Percentiles rank a stretch among this genome's conserved stretches.
These are phyloP conservation scores for Chalcis sispes DNA, from an alignment of 2,888 invertebrate genomes.

Conservation along the genomic window DNA sequence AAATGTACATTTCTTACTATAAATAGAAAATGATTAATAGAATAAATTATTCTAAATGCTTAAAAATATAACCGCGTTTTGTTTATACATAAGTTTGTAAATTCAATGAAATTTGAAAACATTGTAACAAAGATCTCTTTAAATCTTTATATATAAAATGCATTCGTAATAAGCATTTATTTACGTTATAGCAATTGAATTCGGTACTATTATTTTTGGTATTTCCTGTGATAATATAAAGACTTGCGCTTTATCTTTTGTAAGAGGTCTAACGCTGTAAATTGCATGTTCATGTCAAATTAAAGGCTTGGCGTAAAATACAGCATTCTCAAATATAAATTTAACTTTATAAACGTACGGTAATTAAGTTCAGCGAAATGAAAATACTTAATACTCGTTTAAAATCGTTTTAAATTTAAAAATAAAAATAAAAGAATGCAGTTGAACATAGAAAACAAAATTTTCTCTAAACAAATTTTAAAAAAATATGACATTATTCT, in stretches of 20 bases:
- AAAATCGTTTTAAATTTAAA: too few species aligned
- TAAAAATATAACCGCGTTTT: too few species aligned
- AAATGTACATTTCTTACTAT: too few species aligned
- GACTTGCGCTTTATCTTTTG: not conserved
- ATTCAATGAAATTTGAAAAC: too few species aligned
- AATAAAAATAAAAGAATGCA: too few species aligned
- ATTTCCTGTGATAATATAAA: slow-evolving; percentile 1
- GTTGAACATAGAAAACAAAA: too few species aligned
- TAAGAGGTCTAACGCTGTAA: not conserved
- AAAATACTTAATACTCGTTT: too few species aligned
- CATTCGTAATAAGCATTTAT: not conserved
- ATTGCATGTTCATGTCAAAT: not conserved
- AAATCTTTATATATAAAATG: not conserved
- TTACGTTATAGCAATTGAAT: slow-evolving; percentile 3
- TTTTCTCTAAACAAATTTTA: too few species aligned
- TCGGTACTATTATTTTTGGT: not conserved
- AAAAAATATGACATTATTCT: too few species aligned
- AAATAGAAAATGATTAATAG: too few species aligned
- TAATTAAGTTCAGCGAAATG: not conserved
- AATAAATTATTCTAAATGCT: too few species aligned
- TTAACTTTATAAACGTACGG: slow-evolving; percentile 5
- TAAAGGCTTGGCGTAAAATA: not conserved
- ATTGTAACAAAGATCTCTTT: not conserved
- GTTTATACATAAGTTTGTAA: too few species aligned
- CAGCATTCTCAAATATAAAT: slow-evolving; percentile 1